Evolutionary conservation across 2,888 invertebrate genomes (phyloP).

Genomic region (Epirrhoe alternata): DNA sequence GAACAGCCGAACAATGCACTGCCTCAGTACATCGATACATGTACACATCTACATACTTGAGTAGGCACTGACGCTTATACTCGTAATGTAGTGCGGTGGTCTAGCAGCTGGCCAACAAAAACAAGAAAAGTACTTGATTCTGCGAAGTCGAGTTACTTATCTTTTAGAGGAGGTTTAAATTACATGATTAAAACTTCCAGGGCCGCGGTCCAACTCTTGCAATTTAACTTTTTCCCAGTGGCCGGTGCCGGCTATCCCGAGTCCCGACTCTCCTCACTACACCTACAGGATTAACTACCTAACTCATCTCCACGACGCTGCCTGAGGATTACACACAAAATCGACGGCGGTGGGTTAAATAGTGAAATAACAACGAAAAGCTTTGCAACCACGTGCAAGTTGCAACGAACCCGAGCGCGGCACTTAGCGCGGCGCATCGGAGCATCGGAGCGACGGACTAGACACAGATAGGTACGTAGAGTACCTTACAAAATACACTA

Average conservation of each 20-base stretch:
- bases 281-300: not conserved
- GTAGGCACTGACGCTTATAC: not conserved
- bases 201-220: constrained; percentile 14
- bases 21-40: not conserved
- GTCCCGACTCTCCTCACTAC: not conserved
- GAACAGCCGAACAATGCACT: constrained; percentile 12
- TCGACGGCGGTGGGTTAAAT: not conserved
- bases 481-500: not conserved
- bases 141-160: constrained; percentile 5
- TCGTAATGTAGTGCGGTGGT: not conserved
- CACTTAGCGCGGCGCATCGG: not conserved
- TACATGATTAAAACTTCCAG: constrained; percentile 19
- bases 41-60: not conserved
- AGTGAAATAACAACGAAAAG: not conserved
- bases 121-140: not conserved
- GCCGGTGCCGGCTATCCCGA: not conserved
- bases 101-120: not conserved
- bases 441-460: not conserved
- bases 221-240: constrained; percentile 18
- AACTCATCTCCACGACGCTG: not conserved
- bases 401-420: not conserved
- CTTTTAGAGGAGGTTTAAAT: constrained; percentile 7
- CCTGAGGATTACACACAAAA: not conserved
- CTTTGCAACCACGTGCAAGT: not conserved
- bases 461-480: not conserved